Conservation (phyloP, 23 tunicate species). For the Aplidium turbinatum region DNA sequence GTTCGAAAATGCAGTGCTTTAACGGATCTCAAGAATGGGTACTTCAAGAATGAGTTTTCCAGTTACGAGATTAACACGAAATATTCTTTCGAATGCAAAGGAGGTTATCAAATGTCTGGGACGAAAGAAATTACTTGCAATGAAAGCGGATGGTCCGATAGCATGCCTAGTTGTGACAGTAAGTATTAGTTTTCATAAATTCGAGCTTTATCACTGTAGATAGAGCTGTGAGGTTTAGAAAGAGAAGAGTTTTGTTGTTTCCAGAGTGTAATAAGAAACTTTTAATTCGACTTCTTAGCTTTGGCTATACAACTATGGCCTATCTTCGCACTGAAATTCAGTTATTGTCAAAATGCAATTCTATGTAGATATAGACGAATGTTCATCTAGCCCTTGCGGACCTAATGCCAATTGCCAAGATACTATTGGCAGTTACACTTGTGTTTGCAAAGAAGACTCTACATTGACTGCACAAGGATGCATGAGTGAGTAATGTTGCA, state of each 20-base stretch:
- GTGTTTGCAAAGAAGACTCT: constrained; percentile 58
- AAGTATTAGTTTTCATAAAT: background rate
- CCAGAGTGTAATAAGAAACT: too few relatives aligned
- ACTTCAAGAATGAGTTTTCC: background rate
- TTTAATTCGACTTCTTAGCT: too few relatives aligned
- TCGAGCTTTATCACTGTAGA: too few relatives aligned
- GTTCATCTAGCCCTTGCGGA: constrained; percentile 29
- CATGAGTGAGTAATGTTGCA: constrained; percentile 1
- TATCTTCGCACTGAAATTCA: too few relatives aligned
- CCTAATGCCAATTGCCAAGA: constrained; percentile 43
- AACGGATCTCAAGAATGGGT: constrained; percentile 19
- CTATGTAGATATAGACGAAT: constrained; percentile 62
- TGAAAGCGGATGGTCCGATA: constrained; percentile 17
- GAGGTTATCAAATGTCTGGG: constrained; percentile 17
- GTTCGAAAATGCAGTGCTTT: constrained; percentile 8
- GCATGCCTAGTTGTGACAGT: constrained; percentile 19
- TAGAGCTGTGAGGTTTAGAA: too few relatives aligned
- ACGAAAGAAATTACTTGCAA: background rate
- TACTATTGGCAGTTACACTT: constrained; percentile 34
- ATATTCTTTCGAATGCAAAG: background rate
- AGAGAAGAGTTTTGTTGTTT: too few relatives aligned
- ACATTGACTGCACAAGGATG: constrained; percentile 4
- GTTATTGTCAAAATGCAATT: background rate
- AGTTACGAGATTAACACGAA: background rate
- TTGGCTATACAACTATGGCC: too few relatives aligned